Percentiles rank a stretch among this genome's conserved stretches.
phyloP scores from a whole-genome alignment of 2,797 vertebrate genomes.

The Sciaenops ocellatus region DNA sequence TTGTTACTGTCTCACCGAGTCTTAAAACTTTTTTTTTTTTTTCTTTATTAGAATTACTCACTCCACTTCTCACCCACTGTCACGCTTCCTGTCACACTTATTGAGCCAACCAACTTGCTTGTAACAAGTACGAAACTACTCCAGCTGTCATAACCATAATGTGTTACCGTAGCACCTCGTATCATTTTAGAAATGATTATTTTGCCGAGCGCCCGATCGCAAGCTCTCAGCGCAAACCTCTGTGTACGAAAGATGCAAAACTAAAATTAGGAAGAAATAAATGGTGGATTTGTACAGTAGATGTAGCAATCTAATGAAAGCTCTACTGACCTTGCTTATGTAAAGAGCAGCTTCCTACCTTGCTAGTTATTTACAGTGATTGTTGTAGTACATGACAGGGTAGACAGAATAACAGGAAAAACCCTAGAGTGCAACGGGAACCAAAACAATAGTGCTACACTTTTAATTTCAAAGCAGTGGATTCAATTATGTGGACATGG shows the following conservation, averaged over 20 bases:
- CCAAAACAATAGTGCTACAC: not conserved
- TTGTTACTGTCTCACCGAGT: conserved; percentile 73
- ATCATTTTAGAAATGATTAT: conserved; percentile 48
- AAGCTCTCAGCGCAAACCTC: conserved; percentile 7
- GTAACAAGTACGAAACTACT: conserved; percentile 62
- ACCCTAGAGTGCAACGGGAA: not conserved
- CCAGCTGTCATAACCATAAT: conserved; percentile 59
- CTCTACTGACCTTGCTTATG: conserved; percentile 17
- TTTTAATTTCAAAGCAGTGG: not conserved
- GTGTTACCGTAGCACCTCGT: conserved; percentile 36
- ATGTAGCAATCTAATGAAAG: conserved; percentile 15
- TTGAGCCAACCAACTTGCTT: conserved; percentile 70
- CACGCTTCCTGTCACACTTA: conserved; percentile 69
- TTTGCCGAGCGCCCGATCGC: conserved; percentile 43
- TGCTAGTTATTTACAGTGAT: not conserved
- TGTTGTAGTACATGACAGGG: not conserved
- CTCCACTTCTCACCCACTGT: conserved; percentile 68
- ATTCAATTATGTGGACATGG: not conserved
- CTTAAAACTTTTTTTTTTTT: conserved; percentile 78
- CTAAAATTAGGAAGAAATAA: conserved; percentile 26
- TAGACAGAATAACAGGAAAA: conserved; percentile 17
- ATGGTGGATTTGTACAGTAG: conserved; percentile 5
- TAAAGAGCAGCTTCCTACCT: not conserved
- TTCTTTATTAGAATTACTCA: conserved; percentile 75
- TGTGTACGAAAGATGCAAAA: conserved; percentile 22